Evolutionary conservation across 1,140 invertebrate genomes (phyloP), one percentile per base, ranked within the genome.

Genomic region (Drosophila erecta): DNA sequence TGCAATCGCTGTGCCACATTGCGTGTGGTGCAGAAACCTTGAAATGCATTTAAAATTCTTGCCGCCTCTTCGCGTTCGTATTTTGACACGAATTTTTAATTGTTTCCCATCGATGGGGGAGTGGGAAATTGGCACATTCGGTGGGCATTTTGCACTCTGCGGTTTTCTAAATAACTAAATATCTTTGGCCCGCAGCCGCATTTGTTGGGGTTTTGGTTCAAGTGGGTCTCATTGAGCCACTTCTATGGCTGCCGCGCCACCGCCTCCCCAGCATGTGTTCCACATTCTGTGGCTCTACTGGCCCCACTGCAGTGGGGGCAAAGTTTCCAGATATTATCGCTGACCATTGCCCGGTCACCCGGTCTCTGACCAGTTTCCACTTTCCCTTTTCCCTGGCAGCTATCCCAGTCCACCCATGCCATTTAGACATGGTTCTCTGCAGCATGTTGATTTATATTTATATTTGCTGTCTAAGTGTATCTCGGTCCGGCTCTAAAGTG

Each of bases 61-160:
- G 47, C 41, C 76, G 58, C 67, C 65, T 71, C 62, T 70, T 56
- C 37, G 41, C 62, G 11, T 11, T 24, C 61, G 84, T 69, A 86
- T 79, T 87, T 79, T 89, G 83, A 87, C 83, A 87, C 79, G 75
- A 71, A 84, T 87, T 89, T 89, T 84, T 83, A 79, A 79, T 87
- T 89, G 83, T 89, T 65, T 41, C 37, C 41, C 33, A 22, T 51
- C 44, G 51, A 38, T 10, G 22, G 27, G 38, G 35, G 38, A 70
- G 55, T 40, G 56, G 67, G 14, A 79, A 87, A 87, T 79, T 83
- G 62, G 83, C 65, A 87, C 83, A 87, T 79, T 83, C 54, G 57
- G 51, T 55, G 15, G 64, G 67, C 47, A 70, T 77, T 72, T 65
- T 86, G 83, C 84, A 89, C 71, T 87, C 84, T 89, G 79, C 51